Evolutionary conservation across 1,140 invertebrate genomes (phyloP), one percentile per base, ranked within the genome.

Genomic region (Drosophila prosaltans): DNA sequence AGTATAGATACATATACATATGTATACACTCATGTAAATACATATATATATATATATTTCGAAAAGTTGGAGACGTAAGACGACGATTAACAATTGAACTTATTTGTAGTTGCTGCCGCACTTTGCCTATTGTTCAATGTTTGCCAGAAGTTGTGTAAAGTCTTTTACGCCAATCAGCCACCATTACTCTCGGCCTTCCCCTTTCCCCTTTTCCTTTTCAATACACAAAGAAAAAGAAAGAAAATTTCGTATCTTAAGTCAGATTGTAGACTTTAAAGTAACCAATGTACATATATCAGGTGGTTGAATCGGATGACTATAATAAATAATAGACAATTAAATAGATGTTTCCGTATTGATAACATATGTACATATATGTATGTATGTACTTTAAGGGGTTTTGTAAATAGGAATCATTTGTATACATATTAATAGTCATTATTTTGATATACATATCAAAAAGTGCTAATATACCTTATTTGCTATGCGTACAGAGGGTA

Each of bases 41-140:
- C 11, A 11, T 40, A 11, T 40, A 3, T 40, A 40, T 40, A 5
- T 40, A 40, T 40, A 3, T 40, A 48, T 48, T 24, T 48, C 1
- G 6, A 24, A 24, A 16, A 48, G 16, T 48, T 16, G 16, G 16
- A 48, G 16, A 48, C 43, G 16, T 48, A 48, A 48, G 16, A 21
- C 8, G 7, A 7, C 45, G 21, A 51, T 51, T 51, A 26, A 21
- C 21, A 24, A 51, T 51, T 51, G 45, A 48, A 48, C 45, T 48
- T 48, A 48, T 48, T 48, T 48, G 43, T 45, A 45, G 43, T 48
- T 48, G 45, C 11, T 16, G 45, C 24, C 45, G 21, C 16, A 24
- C 43, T 45, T 45, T 45, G 43, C 0, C 43, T 45, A 48, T 48
- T 48, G 21, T 48, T 48, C 16, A 48, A 51, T 51, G 8, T 51